These are phyloP conservation scores for Eurytoma californica DNA, from an alignment of 2,888 invertebrate genomes.

Conservation along the genomic window DNA sequence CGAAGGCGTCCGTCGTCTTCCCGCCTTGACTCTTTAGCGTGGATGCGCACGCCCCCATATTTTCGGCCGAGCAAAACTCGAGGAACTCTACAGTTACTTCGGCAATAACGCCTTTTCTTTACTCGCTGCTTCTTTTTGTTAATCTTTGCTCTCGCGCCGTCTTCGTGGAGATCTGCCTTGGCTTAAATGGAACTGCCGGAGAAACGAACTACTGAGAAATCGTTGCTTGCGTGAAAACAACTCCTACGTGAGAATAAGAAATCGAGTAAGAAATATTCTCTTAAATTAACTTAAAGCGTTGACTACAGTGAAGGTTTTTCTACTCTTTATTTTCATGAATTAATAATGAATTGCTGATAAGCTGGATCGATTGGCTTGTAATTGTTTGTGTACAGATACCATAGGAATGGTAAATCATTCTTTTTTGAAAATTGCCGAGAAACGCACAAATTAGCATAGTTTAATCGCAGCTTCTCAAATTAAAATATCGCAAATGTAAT, in stretches of 20 bases:
- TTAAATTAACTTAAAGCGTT: too few species aligned
- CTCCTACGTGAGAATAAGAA: too few species aligned
- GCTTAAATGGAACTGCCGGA: too few species aligned
- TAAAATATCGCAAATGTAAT: neutral
- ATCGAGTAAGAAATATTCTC: too few species aligned
- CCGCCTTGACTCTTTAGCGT: neutral
- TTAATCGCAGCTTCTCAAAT: slow-evolving; percentile 38
- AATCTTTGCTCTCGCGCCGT: too few species aligned
- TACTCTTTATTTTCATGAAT: neutral
- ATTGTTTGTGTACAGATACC: slow-evolving; percentile 6
- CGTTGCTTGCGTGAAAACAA: too few species aligned
- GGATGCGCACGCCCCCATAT: neutral
- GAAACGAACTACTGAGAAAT: too few species aligned
- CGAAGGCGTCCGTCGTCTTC: slow-evolving; percentile 21
- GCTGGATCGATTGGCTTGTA: neutral
- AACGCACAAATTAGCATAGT: slow-evolving; percentile 19
- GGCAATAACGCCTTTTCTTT: too few species aligned
- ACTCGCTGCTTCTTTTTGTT: neutral
- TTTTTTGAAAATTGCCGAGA: slow-evolving; percentile 31
- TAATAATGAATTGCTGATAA: slow-evolving; percentile 30
- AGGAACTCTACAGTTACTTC: slow-evolving; percentile 28
- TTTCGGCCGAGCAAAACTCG: slow-evolving; percentile 26
- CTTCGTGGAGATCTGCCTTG: too few species aligned
- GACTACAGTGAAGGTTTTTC: too few species aligned
- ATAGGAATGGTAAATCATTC: slow-evolving; percentile 17